A percentile compares a stretch with the other conserved stretches of the same genome.
Evolutionary conservation across 2,888 invertebrate species (phyloP).

Genomic region (Leptinotarsa haldemani): DNA sequence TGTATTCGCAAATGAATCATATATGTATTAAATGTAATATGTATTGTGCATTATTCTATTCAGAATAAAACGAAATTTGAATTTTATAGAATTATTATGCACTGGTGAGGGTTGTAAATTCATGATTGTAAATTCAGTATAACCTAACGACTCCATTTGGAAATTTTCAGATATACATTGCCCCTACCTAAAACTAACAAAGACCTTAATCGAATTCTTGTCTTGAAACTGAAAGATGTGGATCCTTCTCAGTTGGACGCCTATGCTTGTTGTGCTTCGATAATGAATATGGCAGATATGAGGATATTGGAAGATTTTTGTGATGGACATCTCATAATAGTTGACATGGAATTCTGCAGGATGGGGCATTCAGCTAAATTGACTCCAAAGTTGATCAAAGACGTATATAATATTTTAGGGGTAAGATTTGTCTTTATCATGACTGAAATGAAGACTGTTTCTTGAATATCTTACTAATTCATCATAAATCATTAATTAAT

Average conservation of each 20-base stretch:
- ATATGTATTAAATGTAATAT: no score
- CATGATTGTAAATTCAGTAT: background rate
- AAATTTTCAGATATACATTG: slow-evolving; percentile 34
- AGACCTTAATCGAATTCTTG: slow-evolving; percentile 64
- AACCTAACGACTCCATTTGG: background rate
- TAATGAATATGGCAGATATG: slow-evolving; percentile 42
- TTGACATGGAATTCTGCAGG: slow-evolving; percentile 38
- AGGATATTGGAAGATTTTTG: slow-evolving; percentile 43
- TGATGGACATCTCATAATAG: slow-evolving; percentile 32
- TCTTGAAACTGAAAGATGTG: slow-evolving; percentile 60
- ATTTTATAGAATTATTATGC: background rate
- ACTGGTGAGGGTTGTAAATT: background rate
- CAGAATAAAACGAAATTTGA: background rate
- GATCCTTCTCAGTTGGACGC: slow-evolving; percentile 33
- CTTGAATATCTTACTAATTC: no score
- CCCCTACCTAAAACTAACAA: slow-evolving; percentile 64
- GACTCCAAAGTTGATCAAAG: slow-evolving; percentile 39
- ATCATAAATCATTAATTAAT: no score
- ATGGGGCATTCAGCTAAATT: slow-evolving; percentile 38
- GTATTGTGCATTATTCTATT: no score
- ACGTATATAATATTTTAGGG: slow-evolving; percentile 33
- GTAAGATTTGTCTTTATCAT: slow-evolving; percentile 35
- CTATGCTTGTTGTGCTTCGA: slow-evolving; percentile 26
- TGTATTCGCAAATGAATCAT: no score
- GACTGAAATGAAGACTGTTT: no score